Evolutionary conservation across 30 jellyfish, hydroid and myxozoan genomes (phyloP).

Genomic region (Rhopilema esculentum): DNA sequence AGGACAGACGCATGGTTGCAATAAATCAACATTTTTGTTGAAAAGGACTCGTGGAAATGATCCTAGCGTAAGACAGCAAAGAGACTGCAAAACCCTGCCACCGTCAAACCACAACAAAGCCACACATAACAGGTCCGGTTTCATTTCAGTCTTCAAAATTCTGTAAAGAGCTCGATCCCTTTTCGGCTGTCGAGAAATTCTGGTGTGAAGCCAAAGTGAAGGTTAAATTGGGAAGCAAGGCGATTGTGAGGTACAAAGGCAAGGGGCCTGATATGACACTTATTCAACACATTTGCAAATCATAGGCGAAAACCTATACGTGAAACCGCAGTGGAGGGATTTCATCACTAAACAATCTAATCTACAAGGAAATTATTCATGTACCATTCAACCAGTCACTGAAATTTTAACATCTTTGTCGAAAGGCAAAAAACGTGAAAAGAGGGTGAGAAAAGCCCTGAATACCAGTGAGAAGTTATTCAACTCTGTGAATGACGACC

Average conservation of each 20-base stretch:
- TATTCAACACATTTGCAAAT: conserved; percentile 21
- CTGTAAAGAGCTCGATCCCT: neutral
- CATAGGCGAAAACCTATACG: neutral
- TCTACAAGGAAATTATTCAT: conserved; percentile 5
- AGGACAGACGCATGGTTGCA: neutral
- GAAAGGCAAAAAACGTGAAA: conserved; percentile 2
- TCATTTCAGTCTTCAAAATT: neutral
- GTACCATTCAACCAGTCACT: neutral
- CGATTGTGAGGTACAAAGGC: neutral
- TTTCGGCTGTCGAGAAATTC: conserved; percentile 16
- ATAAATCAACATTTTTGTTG: too few relatives aligned
- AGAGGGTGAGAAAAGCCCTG: conserved; percentile 26
- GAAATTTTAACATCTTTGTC: neutral
- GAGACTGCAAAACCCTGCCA: neutral
- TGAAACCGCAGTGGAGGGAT: conserved; percentile 18
- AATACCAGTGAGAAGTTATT: neutral
- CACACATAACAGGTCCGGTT: neutral
- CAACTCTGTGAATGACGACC: neutral
- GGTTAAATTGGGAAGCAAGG: neutral
- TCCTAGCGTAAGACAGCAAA: neutral
- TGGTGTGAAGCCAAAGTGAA: conserved; percentile 1
- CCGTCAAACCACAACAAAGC: neutral
- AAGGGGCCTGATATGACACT: conserved; percentile 2
- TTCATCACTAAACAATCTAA: conserved; percentile 7
- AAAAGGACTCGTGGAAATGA: neutral